These are phyloP conservation scores for Madoqua kirkii DNA, from an alignment of 2,113 vertebrate species.

Conservation along the genomic window DNA sequence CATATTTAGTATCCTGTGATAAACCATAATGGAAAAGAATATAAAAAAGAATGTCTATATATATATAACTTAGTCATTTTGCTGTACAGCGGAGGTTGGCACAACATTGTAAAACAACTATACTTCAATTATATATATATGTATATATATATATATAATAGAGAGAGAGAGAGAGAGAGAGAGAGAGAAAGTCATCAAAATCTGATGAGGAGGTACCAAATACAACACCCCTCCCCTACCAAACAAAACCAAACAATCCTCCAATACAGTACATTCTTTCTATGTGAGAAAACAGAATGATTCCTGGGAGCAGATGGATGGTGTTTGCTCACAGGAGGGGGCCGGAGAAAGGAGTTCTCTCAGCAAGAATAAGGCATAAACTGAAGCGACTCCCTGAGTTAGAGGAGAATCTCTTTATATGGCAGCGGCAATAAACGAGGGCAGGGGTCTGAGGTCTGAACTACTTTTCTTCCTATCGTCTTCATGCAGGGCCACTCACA, in stretches of 20 bases:
- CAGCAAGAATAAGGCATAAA: constrained; percentile 11
- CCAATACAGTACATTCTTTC: constrained; percentile 2
- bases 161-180: too few species aligned
- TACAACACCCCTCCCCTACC: background rate
- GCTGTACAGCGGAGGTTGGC: background rate
- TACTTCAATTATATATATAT: background rate
- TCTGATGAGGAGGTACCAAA: background rate
- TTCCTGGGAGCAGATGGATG: constrained; percentile 27
- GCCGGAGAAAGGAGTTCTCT: constrained; percentile 38
- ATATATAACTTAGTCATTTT: background rate
- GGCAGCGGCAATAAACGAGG: background rate
- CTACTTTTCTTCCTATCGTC: constrained; percentile 4
- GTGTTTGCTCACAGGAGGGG: constrained; percentile 14
- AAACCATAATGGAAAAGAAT: background rate
- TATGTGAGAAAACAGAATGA: constrained; percentile 44
- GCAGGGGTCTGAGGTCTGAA: background rate
- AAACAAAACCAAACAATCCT: background rate
- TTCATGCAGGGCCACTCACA: background rate
- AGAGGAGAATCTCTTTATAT: background rate
- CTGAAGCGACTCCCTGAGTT: background rate
- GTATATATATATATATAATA: background rate
- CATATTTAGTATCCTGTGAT: background rate
- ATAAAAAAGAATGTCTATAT: background rate
- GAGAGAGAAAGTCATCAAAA: constrained; percentile 28
- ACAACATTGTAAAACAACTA: background rate